Evolutionary conservation across 2,797 vertebrate genomes (phyloP), one percentile per base, ranked within the genome.

Genomic region (Valencia hispanica): DNA sequence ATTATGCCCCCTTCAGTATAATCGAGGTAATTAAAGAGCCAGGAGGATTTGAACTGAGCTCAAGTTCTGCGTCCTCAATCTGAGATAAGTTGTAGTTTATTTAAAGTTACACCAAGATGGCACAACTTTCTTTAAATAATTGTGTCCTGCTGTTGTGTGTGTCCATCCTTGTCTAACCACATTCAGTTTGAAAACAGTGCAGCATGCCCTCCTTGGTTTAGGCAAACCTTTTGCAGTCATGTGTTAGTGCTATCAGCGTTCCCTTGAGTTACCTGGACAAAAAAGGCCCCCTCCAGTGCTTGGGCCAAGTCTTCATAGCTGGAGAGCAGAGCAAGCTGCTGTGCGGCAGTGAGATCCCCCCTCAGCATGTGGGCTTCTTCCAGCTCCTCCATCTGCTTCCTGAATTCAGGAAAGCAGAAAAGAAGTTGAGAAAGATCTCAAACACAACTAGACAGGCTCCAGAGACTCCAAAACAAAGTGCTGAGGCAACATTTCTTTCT

Each of bases 271-370:
- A 94, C 98, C 97, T 99, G 98, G 85, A 99, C 93, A 88, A 97
- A 97, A 89, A 96, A 91, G 79, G 97, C 94, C 75, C 96, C 97
- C 92, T 97, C 96, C 95, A 96, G 89, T 50, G 97, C 97, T 70
- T 89, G 88, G 36, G 94, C 88, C 57, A 99, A 87, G 84, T 97
- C 94, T 22, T 94, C 93, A n/a, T 95, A 94, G 25, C 94, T 80
- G 61, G 94, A 97, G 81, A 99, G 94, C 85, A 97, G 94, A 2
- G 94, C 85, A 25, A 96, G 66, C 92, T 99, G 98, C 84, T 97
- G 94, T 0, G 87, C 71, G 0, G 92, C 89, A 0, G 70, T 95
- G 84, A 96, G 86, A 15, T 92, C 53, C 75, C 98, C 98, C 92
- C 96, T 96, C 77, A 99, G 94, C 93, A 94, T 96, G 36, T 89